Base-by-base conservation (phyloP, 2,888 invertebrate genomes). In the Orchesellides sinensis region DNA sequence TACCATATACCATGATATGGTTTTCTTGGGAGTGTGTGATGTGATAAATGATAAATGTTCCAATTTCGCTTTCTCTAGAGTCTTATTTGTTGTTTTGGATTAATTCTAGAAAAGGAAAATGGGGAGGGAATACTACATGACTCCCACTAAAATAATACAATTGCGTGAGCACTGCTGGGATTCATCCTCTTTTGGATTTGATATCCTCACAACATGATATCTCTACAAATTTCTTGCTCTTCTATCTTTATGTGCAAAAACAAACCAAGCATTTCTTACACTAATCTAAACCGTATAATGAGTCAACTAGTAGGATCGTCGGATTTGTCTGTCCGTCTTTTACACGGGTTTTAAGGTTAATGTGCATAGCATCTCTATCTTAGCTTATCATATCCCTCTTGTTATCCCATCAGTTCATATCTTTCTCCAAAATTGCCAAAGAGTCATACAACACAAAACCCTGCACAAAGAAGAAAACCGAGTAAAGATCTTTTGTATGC, bases 11-110 rank as follows among this genome's bases (percentile, higher is more conserved):
- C 32, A 23, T 66, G 25, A 40, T 29, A 27, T 68, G 12, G 32
- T 47, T 23, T 66, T 40, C 27, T 21, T 59, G 52, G 61, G 52
- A 69, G 47, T 59, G 59, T 56, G 49, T 2, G 45, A 40, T 65
- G 65, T 80, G 80, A 73, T 80, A 66, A 73, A 80, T 80, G 80
- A 80, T 80, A 80, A 73, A 73, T 80, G 68, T 56, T 73, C 73
- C 72, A 73, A 80, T 68, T 72, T 47, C 19, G 12, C 66, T 59
- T 61, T 66, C 73, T 80, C 80, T 35, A 47, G 79, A 73, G 80
- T 45, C 56, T 73, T 52, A 68, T 80, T 80, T 80, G 68, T 80
- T 45, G 72, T 73, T 56, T 68, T 23, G 52, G 80, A 80, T 80
- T 80, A 80, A 80, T 79, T 70, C 65, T 56, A 0, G 5, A 17